Evolutionary conservation across 1,140 invertebrate genomes (phyloP).

Genomic region (Elymnias hypermnestra): DNA sequence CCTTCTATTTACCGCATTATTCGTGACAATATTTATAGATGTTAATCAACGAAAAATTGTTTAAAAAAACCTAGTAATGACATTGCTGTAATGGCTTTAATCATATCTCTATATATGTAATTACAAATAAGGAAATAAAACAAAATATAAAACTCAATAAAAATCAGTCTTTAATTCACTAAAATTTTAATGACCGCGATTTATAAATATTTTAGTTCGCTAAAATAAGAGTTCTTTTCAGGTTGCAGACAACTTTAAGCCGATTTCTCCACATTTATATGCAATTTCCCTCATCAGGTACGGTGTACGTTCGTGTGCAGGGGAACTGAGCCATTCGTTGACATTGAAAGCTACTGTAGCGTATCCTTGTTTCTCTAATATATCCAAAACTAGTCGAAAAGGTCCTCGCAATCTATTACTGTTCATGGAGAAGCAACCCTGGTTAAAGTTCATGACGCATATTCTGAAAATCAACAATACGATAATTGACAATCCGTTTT

Average conservation of each 20-base stretch:
- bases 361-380: slow-evolving; percentile 51
- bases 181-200: slow-evolving; percentile 12
- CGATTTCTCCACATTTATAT: slow-evolving; percentile 57
- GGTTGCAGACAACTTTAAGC: slow-evolving; percentile 48
- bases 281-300: slow-evolving; percentile 54
- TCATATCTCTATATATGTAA: too few species aligned
- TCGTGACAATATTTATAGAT: too few species aligned
- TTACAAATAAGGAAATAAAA: background rate
- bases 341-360: slow-evolving; percentile 43
- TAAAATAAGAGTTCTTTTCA: slow-evolving; percentile 27
- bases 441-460: slow-evolving; percentile 58
- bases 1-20: too few species aligned
- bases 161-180: slow-evolving; percentile 21
- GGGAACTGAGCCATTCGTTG: slow-evolving; percentile 42
- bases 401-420: slow-evolving; percentile 57
- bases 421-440: slow-evolving; percentile 65
- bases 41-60: too few species aligned
- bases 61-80: too few species aligned
- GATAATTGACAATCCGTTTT: too few species aligned
- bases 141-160: slow-evolving; percentile 7
- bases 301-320: slow-evolving; percentile 48
- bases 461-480: slow-evolving; percentile 36
- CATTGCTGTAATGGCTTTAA: too few species aligned
- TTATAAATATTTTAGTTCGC: slow-evolving; percentile 23
- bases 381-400: slow-evolving; percentile 50